These are phyloP conservation scores for Embidobia sp. DNA, from an alignment of 2,888 invertebrate genomes.

Conservation along the genomic window DNA sequence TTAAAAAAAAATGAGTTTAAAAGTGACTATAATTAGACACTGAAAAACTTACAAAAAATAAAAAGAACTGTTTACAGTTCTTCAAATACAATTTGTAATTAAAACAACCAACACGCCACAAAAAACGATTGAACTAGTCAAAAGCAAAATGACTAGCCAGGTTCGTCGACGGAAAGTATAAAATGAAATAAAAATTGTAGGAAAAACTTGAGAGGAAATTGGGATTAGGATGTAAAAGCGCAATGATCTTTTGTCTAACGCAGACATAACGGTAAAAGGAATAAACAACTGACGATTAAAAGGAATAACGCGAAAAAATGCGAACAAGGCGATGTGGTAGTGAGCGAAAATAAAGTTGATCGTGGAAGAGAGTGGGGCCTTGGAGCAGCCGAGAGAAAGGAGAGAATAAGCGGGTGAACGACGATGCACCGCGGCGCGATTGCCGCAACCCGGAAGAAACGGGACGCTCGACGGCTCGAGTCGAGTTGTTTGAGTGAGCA, in stretches of 20 bases:
- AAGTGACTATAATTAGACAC: too few relatives aligned
- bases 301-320: slow-evolving; percentile 45
- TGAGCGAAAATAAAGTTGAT: slow-evolving; percentile 61
- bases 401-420: slow-evolving; percentile 59
- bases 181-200: slow-evolving; percentile 3
- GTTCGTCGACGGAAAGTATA: too few relatives aligned
- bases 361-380: slow-evolving; percentile 47
- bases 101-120: too few relatives aligned
- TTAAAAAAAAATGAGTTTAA: background rate
- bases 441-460: slow-evolving; percentile 73
- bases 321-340: slow-evolving; percentile 34
- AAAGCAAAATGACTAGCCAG: too few relatives aligned
- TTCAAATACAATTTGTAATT: too few relatives aligned
- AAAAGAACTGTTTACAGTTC: too few relatives aligned
- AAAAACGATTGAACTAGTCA: too few relatives aligned
- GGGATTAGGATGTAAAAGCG: too few relatives aligned
- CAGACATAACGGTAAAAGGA: slow-evolving; percentile 33
- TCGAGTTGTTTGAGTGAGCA: slow-evolving; percentile 68
- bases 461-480: slow-evolving; percentile 69
- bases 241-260: too few relatives aligned
- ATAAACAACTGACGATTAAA: slow-evolving; percentile 33
- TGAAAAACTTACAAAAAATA: too few relatives aligned
- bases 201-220: too few relatives aligned
- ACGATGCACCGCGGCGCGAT: slow-evolving; percentile 58
- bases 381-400: slow-evolving; percentile 66